These are phyloP conservation scores for Zeus faber DNA, from an alignment of 2,113 vertebrate species.

Conservation along the genomic window DNA sequence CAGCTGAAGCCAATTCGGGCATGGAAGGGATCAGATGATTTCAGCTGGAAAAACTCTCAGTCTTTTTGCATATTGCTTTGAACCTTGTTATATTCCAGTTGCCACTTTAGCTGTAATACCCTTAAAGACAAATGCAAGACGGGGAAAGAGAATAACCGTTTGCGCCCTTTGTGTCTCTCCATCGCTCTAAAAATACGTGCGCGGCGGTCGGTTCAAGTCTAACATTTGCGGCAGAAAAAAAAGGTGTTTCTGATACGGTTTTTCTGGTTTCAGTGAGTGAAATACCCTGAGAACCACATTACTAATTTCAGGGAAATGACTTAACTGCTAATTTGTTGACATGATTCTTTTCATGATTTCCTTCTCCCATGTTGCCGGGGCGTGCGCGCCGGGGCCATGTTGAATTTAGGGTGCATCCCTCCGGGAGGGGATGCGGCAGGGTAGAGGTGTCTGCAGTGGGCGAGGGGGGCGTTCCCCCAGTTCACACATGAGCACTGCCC, in stretches of 20 bases:
- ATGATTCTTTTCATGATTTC: conserved; percentile 4
- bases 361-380: conserved; percentile 33
- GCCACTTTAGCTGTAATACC: conserved; percentile 68
- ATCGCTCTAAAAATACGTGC: conserved; percentile 18
- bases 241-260: not conserved
- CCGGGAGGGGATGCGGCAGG: conserved; percentile 12
- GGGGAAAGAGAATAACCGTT: conserved; percentile 32
- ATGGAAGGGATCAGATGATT: conserved; percentile 71
- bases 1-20: conserved; percentile 67
- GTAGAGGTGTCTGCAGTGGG: conserved; percentile 56
- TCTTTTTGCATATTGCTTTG: conserved; percentile 69
- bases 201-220: conserved; percentile 20
- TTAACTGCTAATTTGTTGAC: conserved; percentile 15
- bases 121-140: conserved; percentile 44
- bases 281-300: conserved; percentile 3
- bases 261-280: not conserved
- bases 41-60: conserved; percentile 65
- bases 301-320: no score
- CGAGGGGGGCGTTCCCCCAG: conserved; percentile 68
- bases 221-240: conserved; percentile 3
- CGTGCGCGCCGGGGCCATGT: conserved; percentile 32
- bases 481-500: conserved; percentile 76
- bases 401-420: conserved; percentile 64
- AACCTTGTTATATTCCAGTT: conserved; percentile 60
- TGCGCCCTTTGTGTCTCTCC: conserved; percentile 24